Percentiles rank a stretch among this genome's conserved stretches.
Conservation (phyloP, 2,797 vertebrate genomes). For the Lindbergichthys nudifrons region DNA sequence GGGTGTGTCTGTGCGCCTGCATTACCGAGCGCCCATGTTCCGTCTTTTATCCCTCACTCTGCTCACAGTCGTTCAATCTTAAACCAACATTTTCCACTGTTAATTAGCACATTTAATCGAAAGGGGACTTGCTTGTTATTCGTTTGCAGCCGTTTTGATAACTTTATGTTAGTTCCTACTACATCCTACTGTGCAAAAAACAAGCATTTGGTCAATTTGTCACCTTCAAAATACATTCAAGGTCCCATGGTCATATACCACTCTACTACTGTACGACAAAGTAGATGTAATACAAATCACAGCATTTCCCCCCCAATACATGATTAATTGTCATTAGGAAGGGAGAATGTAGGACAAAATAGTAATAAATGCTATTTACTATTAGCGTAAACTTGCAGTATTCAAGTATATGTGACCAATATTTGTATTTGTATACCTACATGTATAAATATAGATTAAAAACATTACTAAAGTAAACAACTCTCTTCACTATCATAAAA, state of each 20-base stretch:
- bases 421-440: background rate
- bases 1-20: slow-evolving; percentile 57
- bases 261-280: no score
- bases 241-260: no score
- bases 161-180: background rate
- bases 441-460: background rate
- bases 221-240: no score
- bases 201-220: no score
- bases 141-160: background rate
- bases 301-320: no score
- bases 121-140: background rate
- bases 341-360: no score
- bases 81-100: slow-evolving; percentile 1
- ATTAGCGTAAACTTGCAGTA: no score
- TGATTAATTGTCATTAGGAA: no score
- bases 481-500: background rate
- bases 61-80: slow-evolving; percentile 11
- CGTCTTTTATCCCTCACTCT: slow-evolving; percentile 35
- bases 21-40: slow-evolving; percentile 44
- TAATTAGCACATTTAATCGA: slow-evolving; percentile 21
- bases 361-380: no score
- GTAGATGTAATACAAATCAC: no score
- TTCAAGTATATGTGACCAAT: no score
- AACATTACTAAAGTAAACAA: background rate
- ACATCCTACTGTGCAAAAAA: no score